Percentiles rank a stretch among this genome's conserved stretches.
These are phyloP conservation scores for Enteromius thamalakanensis DNA, from an alignment of 2,797 vertebrate genomes.

Conservation along the genomic window DNA sequence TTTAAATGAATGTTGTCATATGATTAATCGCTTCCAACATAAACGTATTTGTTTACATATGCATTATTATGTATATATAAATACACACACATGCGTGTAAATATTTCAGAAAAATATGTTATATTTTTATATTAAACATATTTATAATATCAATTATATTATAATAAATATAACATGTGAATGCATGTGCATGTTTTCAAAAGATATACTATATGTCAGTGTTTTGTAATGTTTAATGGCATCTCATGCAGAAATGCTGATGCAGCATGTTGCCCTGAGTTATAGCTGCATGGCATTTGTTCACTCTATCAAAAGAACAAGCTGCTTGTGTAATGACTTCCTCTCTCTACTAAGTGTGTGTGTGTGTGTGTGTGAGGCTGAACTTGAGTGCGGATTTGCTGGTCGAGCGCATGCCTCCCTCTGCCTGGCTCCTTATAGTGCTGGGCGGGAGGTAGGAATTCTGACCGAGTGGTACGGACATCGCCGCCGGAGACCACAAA, in stretches of 20 bases:
- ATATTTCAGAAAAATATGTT: too few relatives aligned
- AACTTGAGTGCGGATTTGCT: slow-evolving; percentile 81
- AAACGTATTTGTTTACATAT: too few relatives aligned
- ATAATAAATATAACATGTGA: too few relatives aligned
- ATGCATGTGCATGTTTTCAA: too few relatives aligned
- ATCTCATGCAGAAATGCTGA: slow-evolving; percentile 63
- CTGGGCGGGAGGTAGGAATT: slow-evolving; percentile 81
- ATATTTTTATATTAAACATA: too few relatives aligned
- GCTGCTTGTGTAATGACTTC: slow-evolving; percentile 58
- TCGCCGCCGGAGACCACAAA: slow-evolving; percentile 86
- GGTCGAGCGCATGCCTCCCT: slow-evolving; percentile 80
- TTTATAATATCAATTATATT: too few relatives aligned
- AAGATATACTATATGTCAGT: too few relatives aligned
- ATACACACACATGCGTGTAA: too few relatives aligned
- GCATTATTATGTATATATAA: too few relatives aligned
- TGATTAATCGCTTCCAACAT: too few relatives aligned
- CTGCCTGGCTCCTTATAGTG: slow-evolving; percentile 86
- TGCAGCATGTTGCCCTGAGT: slow-evolving; percentile 50
- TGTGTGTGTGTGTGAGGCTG: slow-evolving; percentile 5
- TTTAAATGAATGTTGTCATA: background rate
- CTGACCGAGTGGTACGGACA: slow-evolving; percentile 91
- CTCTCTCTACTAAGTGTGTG: slow-evolving; percentile 42
- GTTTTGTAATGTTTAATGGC: background rate
- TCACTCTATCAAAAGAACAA: slow-evolving; percentile 63
- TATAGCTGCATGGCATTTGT: slow-evolving; percentile 59